Evolutionary conservation across 1,140 invertebrate genomes (phyloP), one percentile per base, ranked within the genome.

Genomic region (Cephus cinctus): DNA sequence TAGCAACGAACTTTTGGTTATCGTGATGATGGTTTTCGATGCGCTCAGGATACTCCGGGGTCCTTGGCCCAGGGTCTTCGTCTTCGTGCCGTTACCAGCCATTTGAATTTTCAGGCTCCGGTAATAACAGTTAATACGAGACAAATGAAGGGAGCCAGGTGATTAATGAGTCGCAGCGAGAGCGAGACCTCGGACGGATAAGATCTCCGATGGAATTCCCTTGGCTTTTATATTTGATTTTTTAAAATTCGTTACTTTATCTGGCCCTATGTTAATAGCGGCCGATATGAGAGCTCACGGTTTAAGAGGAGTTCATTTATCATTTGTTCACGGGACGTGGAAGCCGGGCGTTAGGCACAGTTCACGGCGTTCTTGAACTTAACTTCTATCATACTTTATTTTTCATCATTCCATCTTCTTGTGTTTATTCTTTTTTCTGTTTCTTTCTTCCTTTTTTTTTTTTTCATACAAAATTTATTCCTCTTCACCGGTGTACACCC

Each of bases 231-330:
- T 73, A 75, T 73, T 76, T 66, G 67, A 72, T 73, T 75, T 75
- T 75, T 76, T 75, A 68, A 74, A 75, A 74, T 75, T 75, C 71
- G 74, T 75, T 73, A 75, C 65, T 75, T 74, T 75, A 73, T 71
- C 72, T 69, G 63, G 68, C 63, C 66, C 67, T 76, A 73, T 75
- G 73, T 75, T 75, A 75, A 76, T 75, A 74, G 71, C 67, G 50
- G 59, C 51, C 69, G 71, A 74, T 73, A 71, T 68, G 67, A 73
- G 68, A 69, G 62, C 68, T 71, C 44, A 21, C 44, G 65, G 62
- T 68, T n/a, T 67, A 63, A 66, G 62, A 67, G 65, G 56, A 71
- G 63, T 73, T 73, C 74, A 75, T 75, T 75, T 75, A 75, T 76
- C 73, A 75, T 71, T 70, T 50, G 49, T 41, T 23, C 16, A 19